Conservation (phyloP, 2,113 vertebrate species). For the Sinocyclocheilus grahami region DNA sequence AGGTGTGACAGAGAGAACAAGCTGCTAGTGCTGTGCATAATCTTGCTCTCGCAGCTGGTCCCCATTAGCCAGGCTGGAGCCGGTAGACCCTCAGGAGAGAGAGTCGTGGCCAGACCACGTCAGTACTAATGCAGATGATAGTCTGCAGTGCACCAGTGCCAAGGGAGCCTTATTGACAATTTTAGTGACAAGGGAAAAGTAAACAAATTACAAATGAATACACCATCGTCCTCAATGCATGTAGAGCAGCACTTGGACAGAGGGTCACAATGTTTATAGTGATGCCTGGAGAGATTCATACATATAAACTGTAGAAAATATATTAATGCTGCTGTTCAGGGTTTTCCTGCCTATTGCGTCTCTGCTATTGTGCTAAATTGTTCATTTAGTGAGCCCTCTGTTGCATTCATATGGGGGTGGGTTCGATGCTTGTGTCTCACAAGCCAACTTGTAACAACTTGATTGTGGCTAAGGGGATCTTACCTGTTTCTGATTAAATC, state of each 20-base stretch:
- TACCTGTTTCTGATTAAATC: background rate
- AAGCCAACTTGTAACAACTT: background rate
- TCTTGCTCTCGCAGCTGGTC: conserved; percentile 66
- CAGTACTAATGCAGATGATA: conserved; percentile 67
- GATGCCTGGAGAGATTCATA: conserved; percentile 14
- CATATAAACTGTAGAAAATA: background rate
- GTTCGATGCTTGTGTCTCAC: background rate
- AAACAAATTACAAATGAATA: conserved; percentile 37
- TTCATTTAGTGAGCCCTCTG: background rate
- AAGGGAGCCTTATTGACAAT: conserved; percentile 61
- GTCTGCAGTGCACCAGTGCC: conserved; percentile 67
- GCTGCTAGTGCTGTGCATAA: conserved; percentile 4
- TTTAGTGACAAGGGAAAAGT: conserved; percentile 56
- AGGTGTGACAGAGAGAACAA: background rate
- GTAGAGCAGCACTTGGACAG: background rate
- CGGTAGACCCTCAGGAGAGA: conserved; percentile 59
- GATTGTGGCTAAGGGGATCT: background rate
- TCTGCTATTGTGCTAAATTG: background rate
- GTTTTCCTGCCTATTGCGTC: background rate
- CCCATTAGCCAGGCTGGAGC: conserved; percentile 69
- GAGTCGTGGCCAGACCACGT: conserved; percentile 62
- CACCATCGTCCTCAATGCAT: background rate
- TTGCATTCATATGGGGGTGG: background rate
- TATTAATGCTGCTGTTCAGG: background rate
- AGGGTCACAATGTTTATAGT: background rate